phyloP scores from a whole-genome alignment of 2,113 vertebrate genomes.

The Brachionichthys hirsutus region DNA sequence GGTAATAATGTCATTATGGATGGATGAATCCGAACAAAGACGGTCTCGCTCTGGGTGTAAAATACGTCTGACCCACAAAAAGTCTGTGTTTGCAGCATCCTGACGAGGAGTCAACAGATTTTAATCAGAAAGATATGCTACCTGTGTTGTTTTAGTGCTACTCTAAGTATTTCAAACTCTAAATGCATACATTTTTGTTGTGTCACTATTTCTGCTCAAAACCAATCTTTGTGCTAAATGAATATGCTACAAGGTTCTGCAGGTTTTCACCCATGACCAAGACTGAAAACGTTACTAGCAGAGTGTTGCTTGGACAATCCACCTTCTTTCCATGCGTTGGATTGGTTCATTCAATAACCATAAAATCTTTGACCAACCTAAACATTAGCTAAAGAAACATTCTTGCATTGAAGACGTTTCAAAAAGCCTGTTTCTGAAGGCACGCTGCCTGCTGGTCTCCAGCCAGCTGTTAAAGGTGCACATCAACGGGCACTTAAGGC shows the following conservation, averaged over 20 bases:
- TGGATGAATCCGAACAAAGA: constrained; percentile 15
- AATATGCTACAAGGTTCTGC: too few species aligned
- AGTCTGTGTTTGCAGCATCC: too few species aligned
- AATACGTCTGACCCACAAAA: background rate
- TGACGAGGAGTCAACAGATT: too few species aligned
- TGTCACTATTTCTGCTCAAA: too few species aligned
- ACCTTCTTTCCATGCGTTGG: constrained; percentile 8
- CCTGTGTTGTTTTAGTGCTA: too few species aligned
- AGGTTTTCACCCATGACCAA: too few species aligned
- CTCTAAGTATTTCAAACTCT: too few species aligned
- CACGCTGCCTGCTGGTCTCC: background rate
- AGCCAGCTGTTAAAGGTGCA: constrained; percentile 22
- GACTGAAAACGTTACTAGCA: too few species aligned
- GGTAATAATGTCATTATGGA: constrained; percentile 14
- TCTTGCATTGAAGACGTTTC: constrained; percentile 3
- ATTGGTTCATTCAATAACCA: constrained; percentile 11
- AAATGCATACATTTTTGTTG: too few species aligned
- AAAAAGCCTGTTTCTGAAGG: background rate
- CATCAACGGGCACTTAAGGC: constrained; percentile 7
- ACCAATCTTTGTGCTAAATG: too few species aligned
- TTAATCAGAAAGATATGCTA: too few species aligned
- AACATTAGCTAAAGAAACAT: constrained; percentile 5
- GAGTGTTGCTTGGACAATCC: too few species aligned
- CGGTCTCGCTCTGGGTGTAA: constrained; percentile 12
- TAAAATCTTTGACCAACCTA: constrained; percentile 21